Conservation (phyloP, 2,113 vertebrate genomes). For the Periophthalmus modestus region DNA sequence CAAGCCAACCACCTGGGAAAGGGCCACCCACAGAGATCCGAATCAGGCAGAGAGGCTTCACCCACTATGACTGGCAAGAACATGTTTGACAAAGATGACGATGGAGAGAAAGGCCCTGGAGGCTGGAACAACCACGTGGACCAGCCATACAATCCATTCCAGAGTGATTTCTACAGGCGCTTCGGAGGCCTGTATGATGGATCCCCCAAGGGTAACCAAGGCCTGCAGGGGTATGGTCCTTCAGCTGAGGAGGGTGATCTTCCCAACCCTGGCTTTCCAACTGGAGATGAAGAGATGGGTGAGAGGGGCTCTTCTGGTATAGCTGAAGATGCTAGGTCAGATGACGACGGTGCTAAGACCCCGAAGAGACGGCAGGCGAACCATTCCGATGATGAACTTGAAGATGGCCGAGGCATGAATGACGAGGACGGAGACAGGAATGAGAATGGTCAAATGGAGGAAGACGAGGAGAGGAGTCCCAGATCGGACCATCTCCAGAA, state of each 20-base stretch:
- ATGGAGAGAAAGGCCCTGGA: constrained; percentile 78
- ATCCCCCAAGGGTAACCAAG: constrained; percentile 68
- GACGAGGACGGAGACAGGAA: constrained; percentile 70
- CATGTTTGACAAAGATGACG: constrained; percentile 74
- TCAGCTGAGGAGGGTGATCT: constrained; percentile 78
- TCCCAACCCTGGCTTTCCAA: constrained; percentile 70
- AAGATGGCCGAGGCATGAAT: constrained; percentile 50
- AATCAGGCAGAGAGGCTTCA: constrained; percentile 78
- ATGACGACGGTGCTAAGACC: constrained; percentile 82
- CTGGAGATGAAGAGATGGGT: constrained; percentile 78
- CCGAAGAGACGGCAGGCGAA: constrained; percentile 61
- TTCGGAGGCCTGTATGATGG: constrained; percentile 86
- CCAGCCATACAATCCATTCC: constrained; percentile 78
- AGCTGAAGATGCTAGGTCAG: constrained; percentile 85
- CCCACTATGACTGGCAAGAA: constrained; percentile 70
- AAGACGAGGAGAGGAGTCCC: constrained; percentile 61
- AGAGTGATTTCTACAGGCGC: constrained; percentile 93
- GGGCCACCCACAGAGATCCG: constrained; percentile 77
- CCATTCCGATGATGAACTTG: constrained; percentile 72
- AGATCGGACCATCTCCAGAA: constrained; percentile 65
- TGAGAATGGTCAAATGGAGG: constrained; percentile 69
- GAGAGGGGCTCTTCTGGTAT: constrained; percentile 88
- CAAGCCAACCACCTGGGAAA: constrained; percentile 96
- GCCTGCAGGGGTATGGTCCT: constrained; percentile 78
- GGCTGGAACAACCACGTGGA: constrained; percentile 88